These are phyloP conservation scores for Melopsittacus undulatus DNA, from an alignment of 2,797 vertebrate genomes.

Conservation along the genomic window DNA sequence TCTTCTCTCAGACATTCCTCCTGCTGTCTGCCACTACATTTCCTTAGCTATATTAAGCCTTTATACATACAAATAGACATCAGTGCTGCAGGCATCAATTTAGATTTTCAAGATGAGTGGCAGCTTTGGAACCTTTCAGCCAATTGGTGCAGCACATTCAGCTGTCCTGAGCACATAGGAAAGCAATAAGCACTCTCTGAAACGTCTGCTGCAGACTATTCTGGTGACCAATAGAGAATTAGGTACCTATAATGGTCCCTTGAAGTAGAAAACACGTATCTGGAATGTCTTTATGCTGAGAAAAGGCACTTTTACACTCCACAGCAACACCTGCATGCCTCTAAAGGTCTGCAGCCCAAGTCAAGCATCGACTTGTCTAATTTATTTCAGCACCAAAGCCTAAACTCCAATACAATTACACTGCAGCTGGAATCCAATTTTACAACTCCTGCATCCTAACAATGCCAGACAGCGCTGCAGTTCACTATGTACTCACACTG, in stretches of 20 bases:
- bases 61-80: constrained; percentile 56
- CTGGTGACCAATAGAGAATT: constrained; percentile 54
- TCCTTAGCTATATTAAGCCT: constrained; percentile 61
- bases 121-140: constrained; percentile 58
- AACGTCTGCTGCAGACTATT: constrained; percentile 35
- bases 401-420: neutral
- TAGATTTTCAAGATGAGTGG: constrained; percentile 58
- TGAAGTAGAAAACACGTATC: neutral
- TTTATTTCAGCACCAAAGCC: neutral
- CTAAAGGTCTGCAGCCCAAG: neutral
- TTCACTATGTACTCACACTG: rapidly evolving
- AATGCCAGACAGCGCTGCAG: neutral
- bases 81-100: constrained; percentile 62
- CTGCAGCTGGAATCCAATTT: neutral
- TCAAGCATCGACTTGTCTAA: neutral
- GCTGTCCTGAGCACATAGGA: constrained; percentile 46
- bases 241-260: constrained; percentile 19
- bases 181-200: constrained; percentile 27
- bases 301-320: constrained; percentile 11
- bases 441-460: neutral
- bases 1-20: constrained; percentile 27
- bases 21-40: constrained; percentile 50
- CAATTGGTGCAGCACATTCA: constrained; percentile 34
- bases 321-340: neutral
- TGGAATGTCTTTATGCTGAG: constrained; percentile 13